phyloP scores from a whole-genome alignment of 2,797 vertebrate genomes.

The Natrix natrix region DNA sequence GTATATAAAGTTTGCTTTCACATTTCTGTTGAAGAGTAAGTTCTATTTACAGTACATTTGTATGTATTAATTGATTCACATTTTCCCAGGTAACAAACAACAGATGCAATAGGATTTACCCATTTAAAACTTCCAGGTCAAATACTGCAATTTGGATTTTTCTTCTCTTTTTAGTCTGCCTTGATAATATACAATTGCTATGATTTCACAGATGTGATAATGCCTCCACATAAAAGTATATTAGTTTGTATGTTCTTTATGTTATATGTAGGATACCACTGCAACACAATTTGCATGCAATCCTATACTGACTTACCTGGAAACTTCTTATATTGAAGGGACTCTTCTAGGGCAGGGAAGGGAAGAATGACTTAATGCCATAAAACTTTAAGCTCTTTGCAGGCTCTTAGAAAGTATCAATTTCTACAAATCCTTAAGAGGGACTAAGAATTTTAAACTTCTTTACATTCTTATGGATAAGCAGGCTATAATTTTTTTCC shows the following conservation, averaged over 20 bases:
- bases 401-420: constrained; percentile 43
- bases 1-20: not conserved
- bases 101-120: not conserved
- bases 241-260: not conserved
- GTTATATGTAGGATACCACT: not conserved
- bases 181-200: not conserved
- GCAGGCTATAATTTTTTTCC: not conserved
- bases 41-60: not conserved
- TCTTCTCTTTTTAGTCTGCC: not conserved
- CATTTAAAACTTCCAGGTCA: not conserved
- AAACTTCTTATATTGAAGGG: not conserved
- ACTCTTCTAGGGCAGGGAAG: not conserved
- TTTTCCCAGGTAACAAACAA: not conserved
- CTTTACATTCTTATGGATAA: constrained; percentile 33
- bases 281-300: not conserved
- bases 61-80: not conserved
- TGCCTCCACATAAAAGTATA: not conserved
- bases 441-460: constrained; percentile 50
- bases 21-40: not conserved
- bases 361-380: not conserved
- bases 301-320: not conserved
- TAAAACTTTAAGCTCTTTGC: constrained; percentile 58
- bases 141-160: not conserved
- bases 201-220: not conserved
- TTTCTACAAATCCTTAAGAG: constrained; percentile 52